Evolutionary conservation across 2,888 invertebrate genomes (phyloP).

Genomic region (Tryphoninae sp.): DNA sequence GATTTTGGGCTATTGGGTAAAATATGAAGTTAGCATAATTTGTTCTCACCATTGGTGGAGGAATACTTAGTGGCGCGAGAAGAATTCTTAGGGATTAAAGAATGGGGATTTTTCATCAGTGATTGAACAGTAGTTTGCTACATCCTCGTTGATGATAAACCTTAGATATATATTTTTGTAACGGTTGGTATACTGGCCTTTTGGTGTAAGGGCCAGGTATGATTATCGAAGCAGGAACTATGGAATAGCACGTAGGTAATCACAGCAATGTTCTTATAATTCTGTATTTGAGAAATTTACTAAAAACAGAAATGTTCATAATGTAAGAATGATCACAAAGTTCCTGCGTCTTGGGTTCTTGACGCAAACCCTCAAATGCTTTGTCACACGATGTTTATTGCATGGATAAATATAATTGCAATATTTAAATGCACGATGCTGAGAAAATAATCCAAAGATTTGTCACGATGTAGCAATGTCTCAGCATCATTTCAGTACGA

Average conservation of each 20-base stretch:
- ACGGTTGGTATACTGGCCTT: too few relatives aligned
- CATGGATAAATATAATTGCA: conserved; percentile 34
- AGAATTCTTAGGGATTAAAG: too few relatives aligned
- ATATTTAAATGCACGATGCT: conserved; percentile 13
- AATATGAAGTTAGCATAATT: too few relatives aligned
- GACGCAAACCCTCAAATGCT: not conserved
- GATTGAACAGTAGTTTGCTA: too few relatives aligned
- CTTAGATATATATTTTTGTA: too few relatives aligned
- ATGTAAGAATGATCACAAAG: conserved; percentile 3
- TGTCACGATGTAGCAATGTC: not conserved
- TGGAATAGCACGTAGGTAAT: not conserved
- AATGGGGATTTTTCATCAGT: too few relatives aligned
- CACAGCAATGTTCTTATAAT: not conserved
- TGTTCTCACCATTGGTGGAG: too few relatives aligned
- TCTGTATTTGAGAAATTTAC: conserved; percentile 26
- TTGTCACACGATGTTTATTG: not conserved
- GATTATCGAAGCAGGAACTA: not conserved
- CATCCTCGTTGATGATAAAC: too few relatives aligned
- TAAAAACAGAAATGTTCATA: not conserved
- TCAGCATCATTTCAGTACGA: not conserved
- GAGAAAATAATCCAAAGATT: conserved; percentile 17
- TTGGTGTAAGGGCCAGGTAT: not conserved
- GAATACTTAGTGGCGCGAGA: too few relatives aligned
- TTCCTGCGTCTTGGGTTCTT: not conserved
- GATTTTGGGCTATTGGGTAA: too few relatives aligned